Evolutionary conservation across 1,140 invertebrate species (phyloP).

Genomic region (Vollenhovia emeryi): DNA sequence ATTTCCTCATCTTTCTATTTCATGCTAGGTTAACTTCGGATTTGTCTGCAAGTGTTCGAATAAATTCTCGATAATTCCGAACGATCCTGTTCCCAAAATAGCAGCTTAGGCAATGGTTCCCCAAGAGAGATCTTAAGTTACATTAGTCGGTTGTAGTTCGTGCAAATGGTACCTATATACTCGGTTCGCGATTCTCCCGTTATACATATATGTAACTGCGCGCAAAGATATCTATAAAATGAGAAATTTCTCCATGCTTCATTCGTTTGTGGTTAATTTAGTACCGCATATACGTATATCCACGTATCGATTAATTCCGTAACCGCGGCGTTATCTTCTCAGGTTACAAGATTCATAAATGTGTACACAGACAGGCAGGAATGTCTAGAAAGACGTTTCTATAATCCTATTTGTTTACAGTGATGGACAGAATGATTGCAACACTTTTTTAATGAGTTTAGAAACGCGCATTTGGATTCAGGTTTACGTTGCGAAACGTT

Average conservation of each 20-base stretch:
- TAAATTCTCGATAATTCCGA: constrained; percentile 53
- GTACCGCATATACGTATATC: neutral
- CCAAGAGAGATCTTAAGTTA: constrained; percentile 52
- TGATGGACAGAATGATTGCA: no score
- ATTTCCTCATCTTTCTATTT: constrained; percentile 4
- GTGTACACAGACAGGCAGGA: no score
- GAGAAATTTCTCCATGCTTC: neutral
- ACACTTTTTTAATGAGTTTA: no score
- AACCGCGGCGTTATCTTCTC: neutral
- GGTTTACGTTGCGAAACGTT: no score
- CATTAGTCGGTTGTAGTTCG: constrained; percentile 43
- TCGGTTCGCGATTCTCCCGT: neutral
- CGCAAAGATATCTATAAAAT: neutral
- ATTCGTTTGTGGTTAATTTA: neutral
- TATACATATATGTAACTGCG: neutral
- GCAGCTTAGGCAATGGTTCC: constrained; percentile 35
- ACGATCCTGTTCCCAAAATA: constrained; percentile 39
- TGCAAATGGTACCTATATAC: constrained; percentile 25
- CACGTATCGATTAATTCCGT: neutral
- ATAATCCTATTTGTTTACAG: no score
- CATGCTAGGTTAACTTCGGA: constrained; percentile 10
- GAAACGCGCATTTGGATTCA: no score
- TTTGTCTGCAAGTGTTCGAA: constrained; percentile 32
- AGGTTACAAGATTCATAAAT: neutral
- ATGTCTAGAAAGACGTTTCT: no score